Evolutionary conservation across 2,888 invertebrate species (phyloP).

Genomic region (Abrostola triplasia): DNA sequence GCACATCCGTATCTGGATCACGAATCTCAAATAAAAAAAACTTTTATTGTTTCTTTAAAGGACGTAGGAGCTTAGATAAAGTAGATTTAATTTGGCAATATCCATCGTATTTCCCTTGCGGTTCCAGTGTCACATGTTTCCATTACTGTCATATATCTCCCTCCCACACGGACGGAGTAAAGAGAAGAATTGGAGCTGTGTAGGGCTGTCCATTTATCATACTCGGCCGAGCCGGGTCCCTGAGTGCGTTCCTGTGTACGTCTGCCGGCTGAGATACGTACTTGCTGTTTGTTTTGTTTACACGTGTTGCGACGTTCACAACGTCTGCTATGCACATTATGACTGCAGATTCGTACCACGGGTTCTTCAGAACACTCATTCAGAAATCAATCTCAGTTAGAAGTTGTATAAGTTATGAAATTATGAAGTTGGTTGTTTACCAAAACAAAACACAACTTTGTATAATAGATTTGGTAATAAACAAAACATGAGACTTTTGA

Average conservation of each 20-base stretch:
- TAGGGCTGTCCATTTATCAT: constrained; percentile 81
- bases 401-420: constrained; percentile 7
- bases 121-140: constrained; percentile 73
- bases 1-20: constrained; percentile 16
- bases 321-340: constrained; percentile 63
- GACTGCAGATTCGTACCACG: constrained; percentile 52
- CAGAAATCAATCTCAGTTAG: constrained; percentile 29
- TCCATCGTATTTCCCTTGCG: constrained; percentile 66
- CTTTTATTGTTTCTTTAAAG: constrained; percentile 33
- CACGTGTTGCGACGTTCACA: constrained; percentile 67
- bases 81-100: constrained; percentile 50
- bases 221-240: constrained; percentile 71
- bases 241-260: constrained; percentile 85
- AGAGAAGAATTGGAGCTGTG: constrained; percentile 75
- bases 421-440: constrained; percentile 9
- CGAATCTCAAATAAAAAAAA: constrained; percentile 9
- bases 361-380: constrained; percentile 39
- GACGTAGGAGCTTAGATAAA: constrained; percentile 31
- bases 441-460: neutral
- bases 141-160: constrained; percentile 79
- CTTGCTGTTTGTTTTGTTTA: constrained; percentile 76
- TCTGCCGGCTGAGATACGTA: constrained; percentile 62
- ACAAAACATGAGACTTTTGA: neutral
- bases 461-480: neutral
- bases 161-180: constrained; percentile 64